Base-by-base conservation (phyloP, 2,888 invertebrate species). In the Bhutanitis thaidina region DNA sequence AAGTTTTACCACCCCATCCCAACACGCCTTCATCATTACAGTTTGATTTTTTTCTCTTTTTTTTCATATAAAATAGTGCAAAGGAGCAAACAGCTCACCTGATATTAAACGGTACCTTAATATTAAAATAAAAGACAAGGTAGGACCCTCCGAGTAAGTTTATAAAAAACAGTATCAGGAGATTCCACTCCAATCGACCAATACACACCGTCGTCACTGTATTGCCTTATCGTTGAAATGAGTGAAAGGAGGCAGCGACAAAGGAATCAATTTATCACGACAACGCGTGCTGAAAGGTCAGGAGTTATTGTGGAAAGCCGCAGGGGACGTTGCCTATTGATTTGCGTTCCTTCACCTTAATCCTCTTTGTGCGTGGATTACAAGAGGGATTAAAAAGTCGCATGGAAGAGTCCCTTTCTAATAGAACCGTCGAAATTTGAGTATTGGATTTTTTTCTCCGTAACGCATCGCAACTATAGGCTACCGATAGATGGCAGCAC, bases 231-330 rank as follows among this genome's bases (percentile, higher is more conserved):
- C 40, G 51, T 41, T 1, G 37, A 43, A 49, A 46, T 52, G 44
- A 52, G 43, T 47, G 32, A 52, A 43, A 47, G 46, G 45, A 45
- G 49, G 47, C 53, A 47, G 57, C 59, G 58, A 73, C 71, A 76
- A 74, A 69, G 60, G 67, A 71, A 72, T 69, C 80, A 74, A 78
- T 80, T 80, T 77, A 78, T 80, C 76, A 76, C 63, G 60, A 54
- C 48, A 56, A 45, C 64, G 49, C 60, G 59, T 63, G 56, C 58
- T 66, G 71, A 71, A 76, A 72, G 68, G 74, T 68, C 71, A 62
- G 58, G 58, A 52, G 47, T 48, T 51, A 51, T 48, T 54, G 51
- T 48, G 51, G 40, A 40, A 36, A 39, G 51, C 48, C 51, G 29
- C 43, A 35, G 56, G 52, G 52, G 49, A 52, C 54, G 39, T 29